Evolutionary conservation across 2,797 vertebrate genomes (phyloP).

Genomic region (Microctenopoma steveboyesi): DNA sequence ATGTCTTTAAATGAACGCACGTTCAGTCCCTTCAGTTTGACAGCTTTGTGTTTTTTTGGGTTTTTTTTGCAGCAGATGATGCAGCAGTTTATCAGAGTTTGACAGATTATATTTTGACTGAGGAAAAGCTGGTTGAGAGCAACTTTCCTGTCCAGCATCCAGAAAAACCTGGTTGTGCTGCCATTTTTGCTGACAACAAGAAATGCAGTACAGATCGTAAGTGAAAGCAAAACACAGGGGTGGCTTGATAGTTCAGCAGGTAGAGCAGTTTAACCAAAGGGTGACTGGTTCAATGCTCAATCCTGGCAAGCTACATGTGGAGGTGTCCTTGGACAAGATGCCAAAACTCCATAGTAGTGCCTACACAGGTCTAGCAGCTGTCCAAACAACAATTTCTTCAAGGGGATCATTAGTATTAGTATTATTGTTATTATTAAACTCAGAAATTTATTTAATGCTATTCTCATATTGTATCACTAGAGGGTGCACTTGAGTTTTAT

Average conservation of each 20-base stretch:
- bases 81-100: conserved; percentile 78
- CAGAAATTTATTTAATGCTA: neutral
- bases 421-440: no score
- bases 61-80: conserved; percentile 62
- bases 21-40: neutral
- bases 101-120: conserved; percentile 83
- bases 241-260: no score
- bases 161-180: conserved; percentile 77
- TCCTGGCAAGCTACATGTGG: no score
- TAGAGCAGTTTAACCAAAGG: no score
- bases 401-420: no score
- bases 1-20: neutral
- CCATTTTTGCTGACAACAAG: conserved; percentile 77
- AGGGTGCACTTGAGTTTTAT: conserved; percentile 23
- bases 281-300: no score
- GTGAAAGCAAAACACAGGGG: conserved; percentile 31
- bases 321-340: no score
- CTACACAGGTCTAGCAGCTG: no score
- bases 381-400: no score
- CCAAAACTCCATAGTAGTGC: no score
- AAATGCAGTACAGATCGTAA: conserved; percentile 76
- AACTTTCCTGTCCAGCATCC: conserved; percentile 83
- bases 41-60: neutral
- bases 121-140: conserved; percentile 81
- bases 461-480: conserved; percentile 46